Evolutionary conservation across 2,797 vertebrate species (phyloP).

Genomic region (Cirrhinus mrigala): DNA sequence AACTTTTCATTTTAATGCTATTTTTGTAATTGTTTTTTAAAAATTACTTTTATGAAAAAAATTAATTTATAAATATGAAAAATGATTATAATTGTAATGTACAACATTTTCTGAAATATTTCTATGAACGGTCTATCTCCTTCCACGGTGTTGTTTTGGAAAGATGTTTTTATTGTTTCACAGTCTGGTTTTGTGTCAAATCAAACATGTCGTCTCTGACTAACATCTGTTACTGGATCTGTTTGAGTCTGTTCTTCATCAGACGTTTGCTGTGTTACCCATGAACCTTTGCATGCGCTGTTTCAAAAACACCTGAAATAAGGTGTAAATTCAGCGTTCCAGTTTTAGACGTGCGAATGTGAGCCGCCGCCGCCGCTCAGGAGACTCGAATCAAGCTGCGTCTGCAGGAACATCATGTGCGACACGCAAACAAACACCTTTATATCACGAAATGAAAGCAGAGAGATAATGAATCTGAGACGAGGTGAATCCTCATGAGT

Average conservation of each 20-base stretch:
- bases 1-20: too few species aligned
- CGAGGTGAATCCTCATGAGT: conserved; percentile 47
- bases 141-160: too few species aligned
- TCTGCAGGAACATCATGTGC: conserved; percentile 61
- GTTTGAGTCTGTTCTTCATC: background rate
- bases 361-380: conserved; percentile 2
- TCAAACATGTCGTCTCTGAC: background rate
- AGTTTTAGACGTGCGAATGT: conserved; percentile 20
- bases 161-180: background rate
- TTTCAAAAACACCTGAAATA: background rate
- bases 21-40: too few species aligned
- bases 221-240: background rate
- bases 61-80: too few species aligned
- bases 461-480: conserved; percentile 72
- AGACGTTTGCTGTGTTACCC: background rate
- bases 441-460: conserved; percentile 73
- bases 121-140: too few species aligned
- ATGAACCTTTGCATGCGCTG: conserved; percentile 2
- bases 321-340: background rate
- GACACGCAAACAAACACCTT: conserved; percentile 38
- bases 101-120: too few species aligned
- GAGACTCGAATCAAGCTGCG: conserved; percentile 55
- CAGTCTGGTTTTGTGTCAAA: background rate
- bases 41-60: too few species aligned
- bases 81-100: too few species aligned